A percentile compares a stretch with the other conserved stretches of the same genome.
Conservation (phyloP, 2,113 vertebrate species). For the Tringa solitaria region DNA sequence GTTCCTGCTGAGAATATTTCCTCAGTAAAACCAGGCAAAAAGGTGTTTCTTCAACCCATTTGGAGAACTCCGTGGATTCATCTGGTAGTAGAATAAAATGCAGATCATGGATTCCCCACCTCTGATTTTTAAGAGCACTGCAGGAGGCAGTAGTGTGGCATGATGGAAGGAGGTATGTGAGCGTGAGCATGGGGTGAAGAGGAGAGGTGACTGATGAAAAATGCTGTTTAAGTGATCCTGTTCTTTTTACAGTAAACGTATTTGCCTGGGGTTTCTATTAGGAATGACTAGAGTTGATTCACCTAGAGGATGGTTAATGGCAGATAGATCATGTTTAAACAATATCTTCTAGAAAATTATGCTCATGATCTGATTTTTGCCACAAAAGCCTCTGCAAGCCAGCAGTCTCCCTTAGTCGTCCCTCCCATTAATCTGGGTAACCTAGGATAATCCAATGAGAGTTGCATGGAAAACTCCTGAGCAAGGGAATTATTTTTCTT, state of each 20-base stretch:
- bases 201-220: not conserved
- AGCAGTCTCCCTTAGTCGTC: not conserved
- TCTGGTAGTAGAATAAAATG: not conserved
- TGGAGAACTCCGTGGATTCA: not conserved
- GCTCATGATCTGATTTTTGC: not conserved
- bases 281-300: not conserved
- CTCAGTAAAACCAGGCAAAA: not conserved
- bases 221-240: not conserved
- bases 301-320: not conserved
- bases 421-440: not conserved
- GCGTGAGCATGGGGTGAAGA: not conserved
- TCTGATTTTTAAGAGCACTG: not conserved
- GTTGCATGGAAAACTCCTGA: not conserved
- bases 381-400: not conserved
- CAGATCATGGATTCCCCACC: fast-evolving
- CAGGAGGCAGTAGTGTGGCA: not conserved
- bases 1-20: not conserved
- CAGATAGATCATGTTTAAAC: not conserved
- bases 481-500: not conserved
- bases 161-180: not conserved
- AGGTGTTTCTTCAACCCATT: not conserved
- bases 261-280: not conserved
- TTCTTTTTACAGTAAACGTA: not conserved
- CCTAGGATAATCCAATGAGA: not conserved
- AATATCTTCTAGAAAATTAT: not conserved